Conservation (phyloP, 2,113 vertebrate genomes). For the Thermophis baileyi region DNA sequence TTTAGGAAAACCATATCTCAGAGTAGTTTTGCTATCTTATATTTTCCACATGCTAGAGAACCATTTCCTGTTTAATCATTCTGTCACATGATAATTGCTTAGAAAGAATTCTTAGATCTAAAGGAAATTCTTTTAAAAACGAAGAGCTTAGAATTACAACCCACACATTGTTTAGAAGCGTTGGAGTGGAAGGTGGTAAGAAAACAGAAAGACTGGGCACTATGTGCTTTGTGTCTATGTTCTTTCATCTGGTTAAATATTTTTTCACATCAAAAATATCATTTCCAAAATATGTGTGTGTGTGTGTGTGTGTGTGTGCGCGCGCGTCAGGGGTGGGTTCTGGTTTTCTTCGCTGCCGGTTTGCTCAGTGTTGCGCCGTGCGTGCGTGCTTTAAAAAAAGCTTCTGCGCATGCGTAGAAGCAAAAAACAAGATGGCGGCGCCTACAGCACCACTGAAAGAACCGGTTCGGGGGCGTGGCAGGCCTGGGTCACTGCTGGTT, state of each 20-base stretch:
- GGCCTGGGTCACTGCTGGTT: too few species aligned
- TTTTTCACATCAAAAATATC: slow-evolving; percentile 55
- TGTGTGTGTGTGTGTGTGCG: fast-evolving
- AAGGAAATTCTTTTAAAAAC: slow-evolving; percentile 54
- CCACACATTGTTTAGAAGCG: slow-evolving; percentile 46
- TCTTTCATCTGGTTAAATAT: slow-evolving; percentile 49
- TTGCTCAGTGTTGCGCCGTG: too few species aligned
- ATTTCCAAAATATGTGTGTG: background rate
- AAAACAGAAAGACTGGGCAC: slow-evolving; percentile 38
- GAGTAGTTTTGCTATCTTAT: background rate
- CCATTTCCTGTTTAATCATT: background rate
- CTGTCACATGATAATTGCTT: slow-evolving; percentile 15
- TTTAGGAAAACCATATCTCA: background rate
- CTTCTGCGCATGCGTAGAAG: too few species aligned
- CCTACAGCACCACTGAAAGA: too few species aligned
- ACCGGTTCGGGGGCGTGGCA: too few species aligned
- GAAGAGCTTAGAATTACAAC: slow-evolving; percentile 37
- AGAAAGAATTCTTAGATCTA: slow-evolving; percentile 36
- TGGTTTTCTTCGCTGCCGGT: too few species aligned
- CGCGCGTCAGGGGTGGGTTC: too few species aligned
- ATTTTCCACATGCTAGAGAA: slow-evolving; percentile 11
- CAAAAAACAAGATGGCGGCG: too few species aligned
- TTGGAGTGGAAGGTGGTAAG: slow-evolving; percentile 47
- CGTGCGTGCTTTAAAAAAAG: too few species aligned
- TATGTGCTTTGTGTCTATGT: slow-evolving; percentile 26